Base-by-base conservation (phyloP, 2,797 vertebrate species). In the Atherinosoma microstoma region DNA sequence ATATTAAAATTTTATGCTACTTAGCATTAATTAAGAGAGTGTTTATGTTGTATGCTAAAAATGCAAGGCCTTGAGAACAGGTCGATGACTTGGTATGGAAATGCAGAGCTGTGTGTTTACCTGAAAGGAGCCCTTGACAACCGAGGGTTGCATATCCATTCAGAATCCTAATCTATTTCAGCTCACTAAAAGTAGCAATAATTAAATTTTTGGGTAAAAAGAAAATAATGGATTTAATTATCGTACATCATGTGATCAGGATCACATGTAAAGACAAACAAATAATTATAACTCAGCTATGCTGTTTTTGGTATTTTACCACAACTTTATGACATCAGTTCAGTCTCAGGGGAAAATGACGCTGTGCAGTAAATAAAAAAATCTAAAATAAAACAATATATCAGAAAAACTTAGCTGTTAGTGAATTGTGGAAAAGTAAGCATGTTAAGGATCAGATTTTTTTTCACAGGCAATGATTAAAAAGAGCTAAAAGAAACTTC, bases 31-130 rank as follows among this genome's bases (percentile, higher is more conserved):
- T 76, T 75, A 18, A 59, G 56, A 75, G 5, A 2, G 3, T n/a
- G 27, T 71, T 71, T 58, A 40, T 47, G 36, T 47, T 30, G 29
- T 42, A 53, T 45, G 30, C 42, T 53, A 74, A 72, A 47, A 47
- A 5, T 9, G 5, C n/a, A 45, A 75, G 64, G 59, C 76, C 79
- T 88, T 87, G 83, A 75, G 73, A 73, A 70, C 49, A 71, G 76
- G 42, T 24, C n/a, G n/a, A 81, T 30, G 40, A 22, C 30, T 66
- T 77, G 38, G 69, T 22, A 16, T 47, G 47, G 57, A 64, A 72
- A 66, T 58, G 38, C 38, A 62, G 47, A 64, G 29, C 67, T 66
- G 29, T 72, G 38, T 80, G 32, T 65, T 64, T 4, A 54, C 15
- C 29, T 20, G 29, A 70, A 16, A 73, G 18, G 4, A 81, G 53